Evolutionary conservation across 2,113 vertebrate species (phyloP).

Genomic region (Engystomops pustulosus): DNA sequence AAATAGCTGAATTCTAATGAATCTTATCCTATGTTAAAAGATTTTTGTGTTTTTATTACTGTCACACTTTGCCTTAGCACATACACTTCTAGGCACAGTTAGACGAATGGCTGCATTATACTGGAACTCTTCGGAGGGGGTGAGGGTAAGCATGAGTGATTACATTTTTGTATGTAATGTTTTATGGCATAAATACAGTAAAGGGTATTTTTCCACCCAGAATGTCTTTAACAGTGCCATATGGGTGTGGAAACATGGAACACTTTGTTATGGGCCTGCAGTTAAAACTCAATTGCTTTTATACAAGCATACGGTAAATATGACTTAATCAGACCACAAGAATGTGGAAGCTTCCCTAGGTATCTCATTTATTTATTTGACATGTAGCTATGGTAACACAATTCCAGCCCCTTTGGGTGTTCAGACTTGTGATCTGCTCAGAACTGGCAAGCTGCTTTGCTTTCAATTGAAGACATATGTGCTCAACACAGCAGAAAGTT

Average conservation of each 20-base stretch:
- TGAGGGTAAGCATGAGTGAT: constrained; percentile 32
- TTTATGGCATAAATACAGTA: constrained; percentile 43
- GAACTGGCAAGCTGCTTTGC: constrained; percentile 69
- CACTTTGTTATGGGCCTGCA: constrained; percentile 57
- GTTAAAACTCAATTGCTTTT: constrained; percentile 67
- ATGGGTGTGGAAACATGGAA: constrained; percentile 65
- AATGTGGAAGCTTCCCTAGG: constrained; percentile 82
- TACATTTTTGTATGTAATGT: constrained; percentile 41
- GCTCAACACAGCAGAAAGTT: constrained; percentile 69
- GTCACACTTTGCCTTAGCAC: neutral
- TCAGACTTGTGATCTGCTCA: constrained; percentile 72
- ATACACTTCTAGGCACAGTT: neutral
- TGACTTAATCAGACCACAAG: constrained; percentile 81
- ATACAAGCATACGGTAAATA: constrained; percentile 77
- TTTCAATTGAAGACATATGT: constrained; percentile 80
- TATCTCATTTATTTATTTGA: constrained; percentile 88
- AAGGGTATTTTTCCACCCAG: constrained; percentile 51
- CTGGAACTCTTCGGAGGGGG: constrained; percentile 5
- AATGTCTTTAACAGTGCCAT: constrained; percentile 56
- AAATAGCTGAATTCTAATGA: too few species aligned
- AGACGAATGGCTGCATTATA: constrained; percentile 34
- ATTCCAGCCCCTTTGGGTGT: constrained; percentile 73
- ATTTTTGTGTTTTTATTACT: too few species aligned
- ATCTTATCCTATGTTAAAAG: too few species aligned
- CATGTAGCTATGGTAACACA: constrained; percentile 79